phyloP scores from a whole-genome alignment of 2,888 invertebrate genomes.

The Tholera decimalis region DNA sequence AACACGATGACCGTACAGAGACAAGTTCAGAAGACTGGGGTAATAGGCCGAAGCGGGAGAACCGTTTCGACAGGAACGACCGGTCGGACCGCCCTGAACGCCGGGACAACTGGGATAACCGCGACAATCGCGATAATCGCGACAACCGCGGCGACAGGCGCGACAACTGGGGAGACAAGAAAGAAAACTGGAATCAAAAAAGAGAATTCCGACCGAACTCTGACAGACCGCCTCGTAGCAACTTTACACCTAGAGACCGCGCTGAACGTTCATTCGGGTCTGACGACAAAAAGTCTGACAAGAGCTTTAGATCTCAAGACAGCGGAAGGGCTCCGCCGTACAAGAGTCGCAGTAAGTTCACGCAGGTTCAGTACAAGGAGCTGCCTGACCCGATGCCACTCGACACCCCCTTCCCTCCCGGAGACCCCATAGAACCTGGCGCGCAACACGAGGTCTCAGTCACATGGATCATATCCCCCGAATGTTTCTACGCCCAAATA shows the following conservation, averaged over 20 bases:
- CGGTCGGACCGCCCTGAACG: constrained; percentile 59
- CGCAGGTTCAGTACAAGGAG: constrained; percentile 81
- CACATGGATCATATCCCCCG: constrained; percentile 95
- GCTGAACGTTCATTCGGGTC: constrained; percentile 79
- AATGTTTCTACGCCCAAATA: constrained; percentile 93
- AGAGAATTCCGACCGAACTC: constrained; percentile 62
- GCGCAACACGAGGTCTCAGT: constrained; percentile 92
- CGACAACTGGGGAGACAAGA: constrained; percentile 72
- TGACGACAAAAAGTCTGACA: constrained; percentile 80
- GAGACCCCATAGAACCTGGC: constrained; percentile 87
- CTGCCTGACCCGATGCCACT: constrained; percentile 86
- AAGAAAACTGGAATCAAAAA: constrained; percentile 67
- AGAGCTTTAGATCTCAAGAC: constrained; percentile 78
- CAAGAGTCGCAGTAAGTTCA: constrained; percentile 80
- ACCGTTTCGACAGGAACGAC: constrained; percentile 51
- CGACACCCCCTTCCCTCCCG: constrained; percentile 83
- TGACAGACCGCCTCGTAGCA: constrained; percentile 76
- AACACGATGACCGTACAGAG: constrained; percentile 77
- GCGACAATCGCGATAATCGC: constrained; percentile 62
- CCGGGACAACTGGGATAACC: constrained; percentile 48
- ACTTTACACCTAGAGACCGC: constrained; percentile 83
- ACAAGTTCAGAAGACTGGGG: constrained; percentile 75
- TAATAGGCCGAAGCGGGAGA: constrained; percentile 64
- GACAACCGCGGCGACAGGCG: constrained; percentile 65
- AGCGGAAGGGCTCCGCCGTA: constrained; percentile 75